Evolutionary conservation across 2,888 invertebrate genomes (phyloP), one percentile per base, ranked within the genome.

Genomic region (Apantesis nais): DNA sequence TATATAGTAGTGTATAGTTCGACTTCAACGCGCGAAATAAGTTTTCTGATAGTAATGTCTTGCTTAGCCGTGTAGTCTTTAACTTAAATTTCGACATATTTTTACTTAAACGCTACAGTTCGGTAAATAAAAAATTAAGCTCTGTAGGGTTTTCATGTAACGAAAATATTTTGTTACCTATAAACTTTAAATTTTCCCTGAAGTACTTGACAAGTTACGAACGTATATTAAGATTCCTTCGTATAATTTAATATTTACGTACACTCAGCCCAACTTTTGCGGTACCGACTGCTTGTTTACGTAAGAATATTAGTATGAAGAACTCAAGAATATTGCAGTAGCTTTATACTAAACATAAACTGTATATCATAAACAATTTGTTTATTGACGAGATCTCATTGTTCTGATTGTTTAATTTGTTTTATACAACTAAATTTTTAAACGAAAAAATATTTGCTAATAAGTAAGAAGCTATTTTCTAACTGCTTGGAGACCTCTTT

Each of bases 131-230:
- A 52, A 70, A 66, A 58, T 65, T 34, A 52, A 66, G 63, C 66
- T 22, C 8, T 31, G 29, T 74, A 41, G 19, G 48, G n/a, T 11
- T 68, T 62, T 44, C 0, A 67, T n/a, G 44, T 62, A 44, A 34
- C 22, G 61, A 68, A 68, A 72, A 66, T 67, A 71, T 78, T 48
- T 74, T 58, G 37, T 62, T 70, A 65, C 25, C 64, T 62, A 67
- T n/a, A 44, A 75, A 70, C 62, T 76, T 72, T 48, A 61, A 78
- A 77, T 64, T 78, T 68, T 37, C 9, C 65, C n/a, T 29, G 16
- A 68, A 68, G 63, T 64, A 60, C 63, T 70, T 62, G 66, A 65
- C 66, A 66, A 78, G 62, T 71, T 71, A 25, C 55, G 55, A 70
- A 55, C 65, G 44, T 67, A 72, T 72, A 75, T 66, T 66, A 58